These are phyloP conservation scores for Clavelina lepadiformis DNA, from an alignment of 23 tunicate species.

Conservation along the genomic window DNA sequence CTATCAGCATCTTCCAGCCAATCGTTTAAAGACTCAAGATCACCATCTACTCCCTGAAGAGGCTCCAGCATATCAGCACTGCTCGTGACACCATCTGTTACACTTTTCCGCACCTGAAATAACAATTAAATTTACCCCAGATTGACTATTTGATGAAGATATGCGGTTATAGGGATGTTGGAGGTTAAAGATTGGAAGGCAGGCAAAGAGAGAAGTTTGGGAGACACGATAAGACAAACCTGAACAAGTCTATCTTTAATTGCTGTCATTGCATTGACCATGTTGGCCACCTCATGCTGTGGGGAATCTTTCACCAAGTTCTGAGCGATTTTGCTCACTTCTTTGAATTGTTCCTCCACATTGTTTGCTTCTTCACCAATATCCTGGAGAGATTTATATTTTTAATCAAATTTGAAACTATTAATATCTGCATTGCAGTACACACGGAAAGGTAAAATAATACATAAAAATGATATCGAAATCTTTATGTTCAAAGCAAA, in stretches of 20 bases:
- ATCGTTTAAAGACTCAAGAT: constrained; percentile 63
- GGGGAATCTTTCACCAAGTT: constrained; percentile 58
- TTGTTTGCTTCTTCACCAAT: constrained; percentile 56
- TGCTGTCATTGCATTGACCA: constrained; percentile 66
- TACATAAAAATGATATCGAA: not conserved
- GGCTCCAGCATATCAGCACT: constrained; percentile 58
- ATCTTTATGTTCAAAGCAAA: not conserved
- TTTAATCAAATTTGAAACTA: not conserved
- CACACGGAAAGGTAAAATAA: not conserved
- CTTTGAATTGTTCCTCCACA: constrained; percentile 70
- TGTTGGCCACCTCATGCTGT: constrained; percentile 34
- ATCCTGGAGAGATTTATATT: constrained; percentile 26
- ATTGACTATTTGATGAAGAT: too few species aligned
- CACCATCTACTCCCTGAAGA: constrained; percentile 45
- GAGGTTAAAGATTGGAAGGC: not conserved
- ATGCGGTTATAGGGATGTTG: too few species aligned
- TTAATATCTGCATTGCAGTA: not conserved
- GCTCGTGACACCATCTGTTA: constrained; percentile 18
- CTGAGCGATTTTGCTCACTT: constrained; percentile 67
- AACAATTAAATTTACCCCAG: not conserved
- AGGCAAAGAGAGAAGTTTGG: too few species aligned
- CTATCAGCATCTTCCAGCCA: constrained; percentile 67
- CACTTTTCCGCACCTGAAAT: constrained; percentile 48
- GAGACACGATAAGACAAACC: too few species aligned
- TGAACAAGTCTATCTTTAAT: constrained; percentile 55